Percentiles rank a stretch among this genome's conserved stretches.
phyloP scores from a whole-genome alignment of 2,113 vertebrate species.

The Anhinga rufa region DNA sequence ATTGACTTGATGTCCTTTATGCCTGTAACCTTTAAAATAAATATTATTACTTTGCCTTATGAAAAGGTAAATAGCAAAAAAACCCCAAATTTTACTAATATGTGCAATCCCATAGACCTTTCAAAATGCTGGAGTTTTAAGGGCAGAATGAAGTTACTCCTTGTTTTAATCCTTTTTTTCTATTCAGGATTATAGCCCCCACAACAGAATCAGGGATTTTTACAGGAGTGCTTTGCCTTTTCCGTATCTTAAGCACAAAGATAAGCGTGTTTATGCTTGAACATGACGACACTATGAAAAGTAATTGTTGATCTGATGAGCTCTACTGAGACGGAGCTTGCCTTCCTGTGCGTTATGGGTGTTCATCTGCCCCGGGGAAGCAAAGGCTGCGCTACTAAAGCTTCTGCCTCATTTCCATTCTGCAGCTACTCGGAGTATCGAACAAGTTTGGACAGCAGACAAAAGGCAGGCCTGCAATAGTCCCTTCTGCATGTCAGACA shows the following conservation, averaged over 20 bases:
- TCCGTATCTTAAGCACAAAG: neutral
- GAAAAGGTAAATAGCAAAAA: neutral
- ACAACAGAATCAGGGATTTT: neutral
- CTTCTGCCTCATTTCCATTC: neutral
- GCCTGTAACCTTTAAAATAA: neutral
- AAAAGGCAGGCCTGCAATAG: neutral
- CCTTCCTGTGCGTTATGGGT: slow-evolving; percentile 34
- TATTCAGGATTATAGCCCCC: neutral
- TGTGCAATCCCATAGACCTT: neutral
- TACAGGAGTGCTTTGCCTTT: neutral
- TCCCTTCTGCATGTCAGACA: slow-evolving; percentile 17
- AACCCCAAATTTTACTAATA: neutral
- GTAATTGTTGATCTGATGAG: slow-evolving; percentile 48
- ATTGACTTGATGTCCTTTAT: neutral
- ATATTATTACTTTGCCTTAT: neutral
- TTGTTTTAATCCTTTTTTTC: neutral
- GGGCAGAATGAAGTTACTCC: neutral
- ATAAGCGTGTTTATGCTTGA: slow-evolving; percentile 60
- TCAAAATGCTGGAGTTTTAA: neutral
- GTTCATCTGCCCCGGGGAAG: slow-evolving; percentile 30
- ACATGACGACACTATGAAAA: slow-evolving; percentile 25
- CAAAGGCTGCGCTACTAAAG: neutral
- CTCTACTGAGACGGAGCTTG: neutral
- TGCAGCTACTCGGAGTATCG: neutral
- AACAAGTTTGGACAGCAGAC: slow-evolving; percentile 55